Base-by-base conservation (phyloP, 2,113 vertebrate species). In the Semnornis frantzii region DNA sequence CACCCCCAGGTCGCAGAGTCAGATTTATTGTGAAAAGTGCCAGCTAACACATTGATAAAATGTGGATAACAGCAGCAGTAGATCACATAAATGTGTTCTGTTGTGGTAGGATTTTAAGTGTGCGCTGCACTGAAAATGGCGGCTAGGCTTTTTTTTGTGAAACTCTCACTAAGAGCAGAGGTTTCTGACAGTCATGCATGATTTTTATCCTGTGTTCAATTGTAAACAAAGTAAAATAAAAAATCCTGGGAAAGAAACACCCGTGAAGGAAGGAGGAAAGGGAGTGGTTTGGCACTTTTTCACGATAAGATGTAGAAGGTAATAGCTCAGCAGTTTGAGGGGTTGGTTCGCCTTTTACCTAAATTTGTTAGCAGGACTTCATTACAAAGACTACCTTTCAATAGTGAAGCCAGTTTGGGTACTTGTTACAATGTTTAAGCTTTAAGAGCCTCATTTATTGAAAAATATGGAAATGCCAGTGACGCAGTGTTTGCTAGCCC, bases 401-500 rank as follows among this genome's bases (percentile, higher is more conserved):
- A 33, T 23, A 42, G 12, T 0, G 2, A 89, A 87, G 37, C 30
- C 17, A 4, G 15, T 93, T 82, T 12, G 19, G 54, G 24, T n/a
- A 34, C 69, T 95, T 87, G 7, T 58, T 63, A 27, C 18, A 30
- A 16, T 72, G 30, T 58, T 82, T 12, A 64, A 58, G 15, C 54
- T 77, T 93, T 87, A 39, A 77, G 37, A 82, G n/a, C 39, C 12
- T 57, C 31, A 33, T 78, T 83, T 90, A 39, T 75, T 69, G 60
- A 58, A 44, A 81, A 79, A 80, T 87, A 55, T 21, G 52, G 57
- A 81, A 70, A 74, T 84, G 16, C 18, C 65, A 59, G 13, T 73
- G 28, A 78, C 77, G 39, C 17, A 54, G 52, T 83, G 69, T 93
- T 94, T 94, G 82, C 79, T 81, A 91, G 52, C 44, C 46, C 68